A percentile compares a stretch with the other conserved stretches of the same genome.
These are phyloP conservation scores for Chrysopilus asiliformis DNA, from an alignment of 2,888 invertebrate species.

Conservation along the genomic window DNA sequence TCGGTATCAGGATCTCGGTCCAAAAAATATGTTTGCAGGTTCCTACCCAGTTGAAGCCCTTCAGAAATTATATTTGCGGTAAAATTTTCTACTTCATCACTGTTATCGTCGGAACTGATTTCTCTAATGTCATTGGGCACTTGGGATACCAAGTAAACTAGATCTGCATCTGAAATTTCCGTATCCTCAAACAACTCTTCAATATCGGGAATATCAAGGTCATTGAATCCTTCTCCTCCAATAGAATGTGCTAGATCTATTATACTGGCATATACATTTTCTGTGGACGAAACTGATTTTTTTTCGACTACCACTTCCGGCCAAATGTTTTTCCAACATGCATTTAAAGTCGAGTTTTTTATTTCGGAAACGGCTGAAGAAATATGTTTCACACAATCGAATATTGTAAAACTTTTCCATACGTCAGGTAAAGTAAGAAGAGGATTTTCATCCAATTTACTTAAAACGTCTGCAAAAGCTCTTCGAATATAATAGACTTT, in stretches of 20 bases:
- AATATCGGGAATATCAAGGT: background rate
- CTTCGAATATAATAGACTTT: conserved; percentile 6
- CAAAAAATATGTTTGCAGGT: too few species aligned
- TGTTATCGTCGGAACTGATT: too few species aligned
- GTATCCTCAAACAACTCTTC: background rate
- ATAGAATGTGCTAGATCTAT: background rate
- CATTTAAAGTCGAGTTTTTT: background rate
- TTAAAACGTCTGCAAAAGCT: conserved; percentile 5
- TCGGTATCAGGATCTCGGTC: too few species aligned
- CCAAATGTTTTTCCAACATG: background rate
- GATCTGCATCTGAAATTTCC: too few species aligned
- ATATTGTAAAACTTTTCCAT: conserved; percentile 3
- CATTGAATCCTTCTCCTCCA: background rate
- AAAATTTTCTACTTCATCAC: too few species aligned
- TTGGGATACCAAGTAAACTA: too few species aligned
- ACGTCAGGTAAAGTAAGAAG: conserved; percentile 1
- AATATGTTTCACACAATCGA: conserved; percentile 2
- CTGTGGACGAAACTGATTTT: too few species aligned
- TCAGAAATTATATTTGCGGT: too few species aligned
- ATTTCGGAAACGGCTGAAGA: background rate
- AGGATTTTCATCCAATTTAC: conserved; percentile 2
- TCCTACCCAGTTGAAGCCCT: too few species aligned
- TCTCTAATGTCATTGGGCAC: too few species aligned
- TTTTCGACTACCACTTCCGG: background rate
- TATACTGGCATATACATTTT: background rate